phyloP scores from a whole-genome alignment of 2,113 vertebrate species.

The Rhinoderma darwinii region DNA sequence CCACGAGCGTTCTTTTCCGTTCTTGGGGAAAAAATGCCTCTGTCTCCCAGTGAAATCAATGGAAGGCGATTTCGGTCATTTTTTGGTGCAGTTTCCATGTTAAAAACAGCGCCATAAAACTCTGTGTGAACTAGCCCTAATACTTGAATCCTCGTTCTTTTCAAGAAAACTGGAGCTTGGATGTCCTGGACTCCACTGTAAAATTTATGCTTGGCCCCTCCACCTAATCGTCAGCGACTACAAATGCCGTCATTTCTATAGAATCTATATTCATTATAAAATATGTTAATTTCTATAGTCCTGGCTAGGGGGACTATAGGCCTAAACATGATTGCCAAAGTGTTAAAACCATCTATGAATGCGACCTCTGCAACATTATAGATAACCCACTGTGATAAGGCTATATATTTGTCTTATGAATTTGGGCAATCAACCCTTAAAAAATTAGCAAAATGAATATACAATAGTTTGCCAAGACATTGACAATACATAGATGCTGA shows the following conservation, averaged over 20 bases:
- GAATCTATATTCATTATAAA: not conserved
- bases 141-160: too few species aligned
- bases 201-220: not conserved
- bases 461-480: slow-evolving; percentile 6
- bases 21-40: too few species aligned
- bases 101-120: too few species aligned
- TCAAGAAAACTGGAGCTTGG: too few species aligned
- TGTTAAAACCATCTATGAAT: not conserved
- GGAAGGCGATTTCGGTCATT: too few species aligned
- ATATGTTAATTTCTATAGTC: not conserved
- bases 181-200: not conserved
- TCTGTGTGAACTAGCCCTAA: too few species aligned
- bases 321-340: not conserved
- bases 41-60: too few species aligned
- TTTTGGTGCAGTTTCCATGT: too few species aligned
- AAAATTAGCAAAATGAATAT: not conserved
- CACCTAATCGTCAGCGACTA: too few species aligned
- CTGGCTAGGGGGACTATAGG: not conserved
- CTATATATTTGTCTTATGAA: not conserved
- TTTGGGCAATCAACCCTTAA: not conserved
- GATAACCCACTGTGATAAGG: not conserved
- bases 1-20: too few species aligned
- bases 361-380: not conserved
- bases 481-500: not conserved
- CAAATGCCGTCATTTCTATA: too few species aligned